A percentile compares a stretch with the other conserved stretches of the same genome.
Conservation (phyloP, 64 coral and sea anemone species). For the Porites lutea region DNA sequence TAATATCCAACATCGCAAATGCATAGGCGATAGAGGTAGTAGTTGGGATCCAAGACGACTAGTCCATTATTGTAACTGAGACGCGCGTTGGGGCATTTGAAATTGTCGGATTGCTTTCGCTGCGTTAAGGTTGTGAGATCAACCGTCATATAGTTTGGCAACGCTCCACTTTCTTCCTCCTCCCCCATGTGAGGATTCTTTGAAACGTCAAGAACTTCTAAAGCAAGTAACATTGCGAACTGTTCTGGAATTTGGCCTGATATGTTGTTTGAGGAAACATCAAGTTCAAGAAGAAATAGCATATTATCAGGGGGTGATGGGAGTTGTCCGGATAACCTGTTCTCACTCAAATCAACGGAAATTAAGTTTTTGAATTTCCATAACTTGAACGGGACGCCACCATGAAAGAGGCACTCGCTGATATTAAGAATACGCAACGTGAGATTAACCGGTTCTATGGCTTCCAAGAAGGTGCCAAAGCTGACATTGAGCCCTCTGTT, state of each 20-base stretch:
- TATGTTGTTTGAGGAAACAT: not conserved
- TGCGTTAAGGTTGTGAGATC: constrained; percentile 38
- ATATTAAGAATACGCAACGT: constrained; percentile 57
- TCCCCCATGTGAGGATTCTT: not conserved
- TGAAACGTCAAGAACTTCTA: constrained; percentile 36
- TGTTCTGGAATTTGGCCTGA: not conserved
- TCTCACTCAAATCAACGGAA: constrained; percentile 37
- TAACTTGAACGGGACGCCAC: constrained; percentile 24
- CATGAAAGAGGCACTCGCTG: constrained; percentile 40
- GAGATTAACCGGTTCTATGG: constrained; percentile 23
- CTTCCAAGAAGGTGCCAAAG: constrained; percentile 12
- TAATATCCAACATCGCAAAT: constrained; percentile 65
- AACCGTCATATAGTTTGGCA: constrained; percentile 42
- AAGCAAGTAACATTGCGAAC: constrained; percentile 26
- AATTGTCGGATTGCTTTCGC: constrained; percentile 18
- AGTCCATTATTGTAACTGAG: constrained; percentile 56
- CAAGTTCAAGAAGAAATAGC: constrained; percentile 46
- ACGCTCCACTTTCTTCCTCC: not conserved
- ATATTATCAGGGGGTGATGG: constrained; percentile 26
- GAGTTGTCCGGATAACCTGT: constrained; percentile 17
- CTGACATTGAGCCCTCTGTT: constrained; percentile 23
- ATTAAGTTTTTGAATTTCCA: constrained; percentile 56
- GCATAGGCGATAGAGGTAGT: constrained; percentile 49
- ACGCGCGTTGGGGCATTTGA: constrained; percentile 60
- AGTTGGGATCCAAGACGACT: constrained; percentile 43